Conservation (phyloP, 2,888 invertebrate genomes). For the Acleris holmiana region DNA sequence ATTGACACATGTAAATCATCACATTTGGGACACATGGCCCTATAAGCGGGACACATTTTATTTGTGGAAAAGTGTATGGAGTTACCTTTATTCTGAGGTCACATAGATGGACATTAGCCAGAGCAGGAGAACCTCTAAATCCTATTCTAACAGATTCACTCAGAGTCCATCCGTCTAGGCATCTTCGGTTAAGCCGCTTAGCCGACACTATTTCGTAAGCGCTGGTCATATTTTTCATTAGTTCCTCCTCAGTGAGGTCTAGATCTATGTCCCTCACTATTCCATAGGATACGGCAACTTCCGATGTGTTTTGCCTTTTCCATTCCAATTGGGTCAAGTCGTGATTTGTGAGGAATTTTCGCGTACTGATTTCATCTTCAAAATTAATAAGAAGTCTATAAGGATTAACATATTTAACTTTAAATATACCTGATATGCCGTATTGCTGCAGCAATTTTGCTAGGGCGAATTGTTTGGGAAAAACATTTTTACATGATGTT, state of each 20-base stretch:
- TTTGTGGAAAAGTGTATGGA: constrained; percentile 31
- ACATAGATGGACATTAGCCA: constrained; percentile 9
- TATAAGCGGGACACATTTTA: constrained; percentile 32
- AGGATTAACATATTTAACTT: constrained; percentile 32
- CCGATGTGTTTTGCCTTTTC: constrained; percentile 26
- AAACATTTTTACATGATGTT: constrained; percentile 6
- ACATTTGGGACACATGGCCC: constrained; percentile 39
- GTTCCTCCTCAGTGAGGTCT: constrained; percentile 32
- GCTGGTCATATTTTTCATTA: constrained; percentile 14
- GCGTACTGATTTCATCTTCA: constrained; percentile 15
- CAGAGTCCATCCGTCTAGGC: constrained; percentile 21
- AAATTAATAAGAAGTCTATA: constrained; percentile 32
- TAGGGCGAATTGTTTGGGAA: constrained; percentile 30
- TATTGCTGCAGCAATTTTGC: constrained; percentile 12
- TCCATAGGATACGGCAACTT: constrained; percentile 35
- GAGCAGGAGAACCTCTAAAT: constrained; percentile 25
- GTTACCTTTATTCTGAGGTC: constrained; percentile 23
- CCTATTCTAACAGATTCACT: constrained; percentile 29
- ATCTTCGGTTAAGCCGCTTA: constrained; percentile 26
- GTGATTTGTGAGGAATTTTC: constrained; percentile 16
- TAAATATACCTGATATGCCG: constrained; percentile 1
- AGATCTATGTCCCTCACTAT: constrained; percentile 35
- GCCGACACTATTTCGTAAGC: constrained; percentile 16
- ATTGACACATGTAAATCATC: constrained; percentile 38
- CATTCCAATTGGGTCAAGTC: constrained; percentile 24